A percentile compares a stretch with the other conserved stretches of the same genome.
Evolutionary conservation across 30 jellyfish, hydroid and myxozoan genomes (phyloP).

Genomic region (Morbakka virulenta): DNA sequence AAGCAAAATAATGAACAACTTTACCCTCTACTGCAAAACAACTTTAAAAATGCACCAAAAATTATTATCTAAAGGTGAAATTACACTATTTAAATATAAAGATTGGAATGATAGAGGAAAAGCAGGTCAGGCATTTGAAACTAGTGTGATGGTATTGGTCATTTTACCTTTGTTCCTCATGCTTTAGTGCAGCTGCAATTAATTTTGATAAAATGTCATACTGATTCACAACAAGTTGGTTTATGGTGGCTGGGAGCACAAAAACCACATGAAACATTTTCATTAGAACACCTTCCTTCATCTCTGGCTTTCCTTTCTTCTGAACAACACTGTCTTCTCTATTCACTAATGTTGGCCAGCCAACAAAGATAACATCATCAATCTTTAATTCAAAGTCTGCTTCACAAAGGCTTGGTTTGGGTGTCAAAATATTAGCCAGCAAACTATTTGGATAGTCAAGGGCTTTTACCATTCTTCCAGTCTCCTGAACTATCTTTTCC

Average conservation of each 20-base stretch:
- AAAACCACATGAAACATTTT: conserved; percentile 79
- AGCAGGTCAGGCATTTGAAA: too few relatives aligned
- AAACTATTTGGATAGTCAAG: conserved; percentile 76
- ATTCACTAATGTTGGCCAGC: conserved; percentile 75
- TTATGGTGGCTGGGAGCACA: conserved; percentile 55
- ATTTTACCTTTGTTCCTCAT: conserved; percentile 86
- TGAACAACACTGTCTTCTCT: conserved; percentile 26
- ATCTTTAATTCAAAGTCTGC: conserved; percentile 70
- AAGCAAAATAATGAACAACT: too few relatives aligned
- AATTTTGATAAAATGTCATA: conserved; percentile 63
- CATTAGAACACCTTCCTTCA: conserved; percentile 67
- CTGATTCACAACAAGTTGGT: conserved; percentile 43
- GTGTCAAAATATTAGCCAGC: conserved; percentile 79
- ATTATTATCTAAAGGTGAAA: too few relatives aligned
- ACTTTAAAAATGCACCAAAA: too few relatives aligned
- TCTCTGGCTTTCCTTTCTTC: conserved; percentile 28
- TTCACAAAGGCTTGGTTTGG: conserved; percentile 73
- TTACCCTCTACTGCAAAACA: too few relatives aligned
- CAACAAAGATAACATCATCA: conserved; percentile 75
- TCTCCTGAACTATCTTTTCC: background rate
- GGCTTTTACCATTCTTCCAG: conserved; percentile 11
- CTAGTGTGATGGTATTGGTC: too few relatives aligned
- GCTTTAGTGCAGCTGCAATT: conserved; percentile 79
- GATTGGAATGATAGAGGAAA: too few relatives aligned
- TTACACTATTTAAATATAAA: too few relatives aligned